Percentiles rank a stretch among this genome's conserved stretches.
phyloP scores from a whole-genome alignment of 1,140 invertebrate species.

The Oryctes rhinoceros region DNA sequence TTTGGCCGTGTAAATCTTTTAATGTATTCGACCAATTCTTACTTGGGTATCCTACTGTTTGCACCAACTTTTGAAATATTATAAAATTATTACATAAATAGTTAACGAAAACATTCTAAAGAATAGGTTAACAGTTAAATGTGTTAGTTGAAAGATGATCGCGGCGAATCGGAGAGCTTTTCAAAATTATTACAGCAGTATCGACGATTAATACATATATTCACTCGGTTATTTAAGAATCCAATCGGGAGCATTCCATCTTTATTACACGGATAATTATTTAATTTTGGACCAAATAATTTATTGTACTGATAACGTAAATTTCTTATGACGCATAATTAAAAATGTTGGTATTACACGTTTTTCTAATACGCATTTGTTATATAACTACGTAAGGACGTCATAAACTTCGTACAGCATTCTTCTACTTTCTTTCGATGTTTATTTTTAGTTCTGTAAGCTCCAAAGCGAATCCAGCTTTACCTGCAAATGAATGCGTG shows the following conservation, averaged over 20 bases:
- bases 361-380: slow-evolving; percentile 16
- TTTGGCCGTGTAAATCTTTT: too few species aligned
- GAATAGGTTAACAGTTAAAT: too few species aligned
- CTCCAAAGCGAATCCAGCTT: neutral
- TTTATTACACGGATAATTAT: neutral
- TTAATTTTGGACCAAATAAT: too few species aligned
- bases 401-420: neutral
- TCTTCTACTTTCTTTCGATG: neutral
- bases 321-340: neutral
- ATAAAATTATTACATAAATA: too few species aligned
- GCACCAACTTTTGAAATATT: too few species aligned
- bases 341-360: neutral
- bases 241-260: too few species aligned
- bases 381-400: neutral
- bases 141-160: too few species aligned
- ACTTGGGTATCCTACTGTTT: too few species aligned
- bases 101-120: too few species aligned
- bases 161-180: too few species aligned
- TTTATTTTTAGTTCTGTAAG: slow-evolving; percentile 19
- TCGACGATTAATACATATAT: neutral
- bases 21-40: too few species aligned
- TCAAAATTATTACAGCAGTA: too few species aligned
- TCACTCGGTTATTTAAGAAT: neutral
- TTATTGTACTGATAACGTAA: neutral
- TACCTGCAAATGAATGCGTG: neutral